Evolutionary conservation across 2,888 invertebrate genomes (phyloP).

Genomic region (Conops quadrifasciatus): DNA sequence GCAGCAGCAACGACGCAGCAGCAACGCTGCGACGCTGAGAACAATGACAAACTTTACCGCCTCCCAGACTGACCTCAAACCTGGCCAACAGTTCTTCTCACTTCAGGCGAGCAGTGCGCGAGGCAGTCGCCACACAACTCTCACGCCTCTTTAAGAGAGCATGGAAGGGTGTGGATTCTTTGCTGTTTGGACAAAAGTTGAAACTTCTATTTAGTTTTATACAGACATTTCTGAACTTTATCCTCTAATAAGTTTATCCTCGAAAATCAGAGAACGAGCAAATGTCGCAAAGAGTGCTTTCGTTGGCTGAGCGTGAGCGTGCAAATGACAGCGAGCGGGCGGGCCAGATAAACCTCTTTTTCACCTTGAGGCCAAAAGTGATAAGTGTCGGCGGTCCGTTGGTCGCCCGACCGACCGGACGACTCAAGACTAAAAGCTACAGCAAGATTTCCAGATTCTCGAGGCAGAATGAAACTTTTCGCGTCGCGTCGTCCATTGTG

Average conservation of each 20-base stretch:
- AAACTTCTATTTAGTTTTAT: conserved; percentile 9
- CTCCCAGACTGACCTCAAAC: not conserved
- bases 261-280: too few species aligned
- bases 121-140: too few species aligned
- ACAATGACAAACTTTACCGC: conserved; percentile 21
- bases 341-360: too few species aligned
- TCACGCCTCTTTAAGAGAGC: not conserved
- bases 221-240: conserved; percentile 19
- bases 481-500: not conserved
- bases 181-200: not conserved
- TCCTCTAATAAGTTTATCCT: not conserved
- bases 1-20: conserved; percentile 8
- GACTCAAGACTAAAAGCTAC: not conserved
- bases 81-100: too few species aligned
- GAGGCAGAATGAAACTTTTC: not conserved
- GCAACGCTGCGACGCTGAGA: conserved; percentile 4
- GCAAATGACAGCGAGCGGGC: too few species aligned
- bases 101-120: too few species aligned
- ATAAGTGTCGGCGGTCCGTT: too few species aligned
- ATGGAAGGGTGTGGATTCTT: conserved; percentile 3
- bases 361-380: too few species aligned
- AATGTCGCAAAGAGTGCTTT: not conserved
- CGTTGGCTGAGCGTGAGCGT: not conserved
- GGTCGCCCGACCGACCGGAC: too few species aligned
- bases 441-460: not conserved